phyloP scores from a whole-genome alignment of 2,113 vertebrate genomes.

The Protobothrops mucrosquamatus region DNA sequence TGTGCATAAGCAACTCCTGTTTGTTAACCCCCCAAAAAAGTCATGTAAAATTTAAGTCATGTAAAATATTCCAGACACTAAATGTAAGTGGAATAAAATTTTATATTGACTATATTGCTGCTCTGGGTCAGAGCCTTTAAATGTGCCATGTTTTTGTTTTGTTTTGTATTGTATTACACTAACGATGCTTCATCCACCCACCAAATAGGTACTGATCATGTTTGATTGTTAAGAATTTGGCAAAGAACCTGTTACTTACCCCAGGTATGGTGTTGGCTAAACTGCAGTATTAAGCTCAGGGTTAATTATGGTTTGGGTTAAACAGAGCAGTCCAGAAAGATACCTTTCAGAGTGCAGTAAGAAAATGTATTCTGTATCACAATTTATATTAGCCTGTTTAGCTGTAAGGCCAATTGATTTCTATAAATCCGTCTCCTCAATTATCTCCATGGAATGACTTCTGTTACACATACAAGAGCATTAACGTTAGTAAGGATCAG shows the following conservation, averaged over 20 bases:
- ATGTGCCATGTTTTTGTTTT: neutral
- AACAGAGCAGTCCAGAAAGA: neutral
- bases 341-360: neutral
- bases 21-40: slow-evolving; percentile 20
- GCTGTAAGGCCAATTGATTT: neutral
- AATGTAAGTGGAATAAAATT: neutral
- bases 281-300: neutral
- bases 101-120: slow-evolving; percentile 6
- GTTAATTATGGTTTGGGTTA: neutral
- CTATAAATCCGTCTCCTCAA: neutral
- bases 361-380: neutral
- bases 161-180: neutral
- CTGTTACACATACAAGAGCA: neutral
- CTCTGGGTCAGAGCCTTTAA: neutral
- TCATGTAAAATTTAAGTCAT: neutral
- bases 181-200: neutral
- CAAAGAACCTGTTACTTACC: neutral
- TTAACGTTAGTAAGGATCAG: neutral
- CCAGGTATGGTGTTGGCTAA: neutral
- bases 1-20: slow-evolving; percentile 32
- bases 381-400: neutral
- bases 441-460: neutral
- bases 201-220: neutral
- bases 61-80: slow-evolving; percentile 10
- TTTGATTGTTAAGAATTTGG: neutral